phyloP scores from a whole-genome alignment of 1,140 invertebrate species.

The Bombus soroeensis region DNA sequence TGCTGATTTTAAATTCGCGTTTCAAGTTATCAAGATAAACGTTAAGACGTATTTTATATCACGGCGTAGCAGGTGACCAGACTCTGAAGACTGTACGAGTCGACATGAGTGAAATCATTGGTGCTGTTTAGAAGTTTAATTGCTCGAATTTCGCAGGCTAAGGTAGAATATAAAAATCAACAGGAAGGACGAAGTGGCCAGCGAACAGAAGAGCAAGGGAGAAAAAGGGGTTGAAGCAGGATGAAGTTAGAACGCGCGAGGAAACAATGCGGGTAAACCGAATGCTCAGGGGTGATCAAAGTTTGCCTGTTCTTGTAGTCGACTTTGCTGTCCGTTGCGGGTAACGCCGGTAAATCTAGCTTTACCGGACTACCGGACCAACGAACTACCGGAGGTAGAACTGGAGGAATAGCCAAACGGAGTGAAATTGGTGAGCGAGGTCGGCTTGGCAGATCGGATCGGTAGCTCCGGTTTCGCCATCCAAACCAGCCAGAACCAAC shows the following conservation, averaged over 20 bases:
- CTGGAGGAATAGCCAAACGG: slow-evolving; percentile 51
- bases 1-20: neutral
- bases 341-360: slow-evolving; percentile 49
- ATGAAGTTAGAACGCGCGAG: neutral
- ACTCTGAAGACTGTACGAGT: slow-evolving; percentile 6
- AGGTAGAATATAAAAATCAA: slow-evolving; percentile 31
- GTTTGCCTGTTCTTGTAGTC: slow-evolving; percentile 56
- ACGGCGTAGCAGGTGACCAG: neutral
- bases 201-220: neutral
- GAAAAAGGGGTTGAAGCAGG: neutral
- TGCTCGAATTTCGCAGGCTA: slow-evolving; percentile 29
- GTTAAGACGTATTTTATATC: too few relatives aligned
- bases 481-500: slow-evolving; percentile 19
- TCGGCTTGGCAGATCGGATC: slow-evolving; percentile 78
- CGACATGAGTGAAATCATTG: slow-evolving; percentile 64
- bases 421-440: slow-evolving; percentile 66
- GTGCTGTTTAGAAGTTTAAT: slow-evolving; percentile 74
- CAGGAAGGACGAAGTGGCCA: neutral
- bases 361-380: slow-evolving; percentile 50
- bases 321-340: slow-evolving; percentile 56
- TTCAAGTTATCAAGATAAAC: neutral
- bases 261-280: slow-evolving; percentile 44
- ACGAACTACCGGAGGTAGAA: slow-evolving; percentile 47
- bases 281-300: slow-evolving; percentile 62
- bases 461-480: slow-evolving; percentile 44